phyloP scores from a whole-genome alignment of 2,113 vertebrate genomes.

The Pygoscelis adeliae region DNA sequence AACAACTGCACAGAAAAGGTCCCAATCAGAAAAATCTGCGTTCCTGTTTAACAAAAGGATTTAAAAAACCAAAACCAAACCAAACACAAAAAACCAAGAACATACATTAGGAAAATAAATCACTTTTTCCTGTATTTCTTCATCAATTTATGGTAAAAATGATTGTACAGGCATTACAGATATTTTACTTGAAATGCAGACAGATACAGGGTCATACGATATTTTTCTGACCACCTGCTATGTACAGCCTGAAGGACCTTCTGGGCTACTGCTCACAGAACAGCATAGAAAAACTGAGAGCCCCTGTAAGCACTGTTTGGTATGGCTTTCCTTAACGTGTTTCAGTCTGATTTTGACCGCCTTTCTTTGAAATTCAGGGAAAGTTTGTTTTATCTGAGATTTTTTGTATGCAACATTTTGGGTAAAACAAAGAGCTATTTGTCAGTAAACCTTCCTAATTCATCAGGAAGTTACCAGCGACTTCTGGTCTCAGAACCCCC shows the following conservation, averaged over 20 bases:
- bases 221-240: background rate
- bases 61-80: background rate
- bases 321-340: background rate
- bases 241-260: background rate
- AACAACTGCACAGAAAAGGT: background rate
- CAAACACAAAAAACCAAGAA: rapidly evolving
- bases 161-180: background rate
- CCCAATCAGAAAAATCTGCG: background rate
- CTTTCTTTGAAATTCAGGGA: background rate
- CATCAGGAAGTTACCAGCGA: background rate
- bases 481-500: background rate
- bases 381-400: background rate
- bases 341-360: background rate
- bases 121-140: background rate
- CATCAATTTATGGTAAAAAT: background rate
- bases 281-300: background rate
- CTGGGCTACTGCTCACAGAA: background rate
- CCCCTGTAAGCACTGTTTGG: background rate
- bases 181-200: background rate
- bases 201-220: background rate
- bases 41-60: background rate
- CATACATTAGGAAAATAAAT: background rate
- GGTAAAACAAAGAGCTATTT: background rate
- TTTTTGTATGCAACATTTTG: background rate
- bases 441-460: background rate